These are phyloP conservation scores for Danio choprae DNA, from an alignment of 2,797 vertebrate species.

Conservation along the genomic window DNA sequence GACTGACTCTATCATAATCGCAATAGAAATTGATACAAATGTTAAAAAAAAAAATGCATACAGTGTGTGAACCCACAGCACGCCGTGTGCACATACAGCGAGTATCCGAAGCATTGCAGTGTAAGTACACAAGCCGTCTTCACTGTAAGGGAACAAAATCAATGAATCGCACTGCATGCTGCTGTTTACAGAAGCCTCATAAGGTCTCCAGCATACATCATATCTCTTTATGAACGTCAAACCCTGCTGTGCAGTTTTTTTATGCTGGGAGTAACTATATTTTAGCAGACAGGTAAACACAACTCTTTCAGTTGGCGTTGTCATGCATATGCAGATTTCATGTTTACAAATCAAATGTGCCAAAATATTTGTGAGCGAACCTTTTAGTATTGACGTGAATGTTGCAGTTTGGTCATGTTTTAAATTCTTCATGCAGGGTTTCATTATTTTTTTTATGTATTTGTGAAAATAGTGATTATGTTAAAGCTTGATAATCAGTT, in stretches of 20 bases:
- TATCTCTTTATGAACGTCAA: neutral
- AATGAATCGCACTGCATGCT: slow-evolving; percentile 51
- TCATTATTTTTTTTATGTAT: neutral
- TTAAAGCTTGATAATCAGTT: neutral
- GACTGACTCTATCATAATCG: slow-evolving; percentile 31
- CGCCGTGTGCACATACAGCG: slow-evolving; percentile 7
- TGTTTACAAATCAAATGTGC: slow-evolving; percentile 44
- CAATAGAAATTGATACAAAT: neutral
- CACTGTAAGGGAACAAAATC: slow-evolving; percentile 17
- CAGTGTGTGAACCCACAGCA: neutral
- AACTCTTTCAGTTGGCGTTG: neutral
- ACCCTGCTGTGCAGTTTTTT: slow-evolving; percentile 34
- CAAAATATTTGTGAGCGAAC: slow-evolving; percentile 40
- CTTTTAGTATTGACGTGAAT: neutral
- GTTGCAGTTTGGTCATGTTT: slow-evolving; percentile 5
- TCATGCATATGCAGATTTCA: slow-evolving; percentile 29
- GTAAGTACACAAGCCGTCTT: slow-evolving; percentile 19
- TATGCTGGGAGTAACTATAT: slow-evolving; percentile 1
- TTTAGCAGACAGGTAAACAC: neutral
- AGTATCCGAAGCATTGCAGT: slow-evolving; percentile 27
- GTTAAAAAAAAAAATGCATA: slow-evolving; percentile 5
- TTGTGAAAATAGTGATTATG: neutral
- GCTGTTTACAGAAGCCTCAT: slow-evolving; percentile 67
- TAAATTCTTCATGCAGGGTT: neutral
- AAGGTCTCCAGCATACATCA: slow-evolving; percentile 26